These are phyloP conservation scores for Eidolon helvum DNA, from an alignment of 2,113 vertebrate species.

Conservation along the genomic window DNA sequence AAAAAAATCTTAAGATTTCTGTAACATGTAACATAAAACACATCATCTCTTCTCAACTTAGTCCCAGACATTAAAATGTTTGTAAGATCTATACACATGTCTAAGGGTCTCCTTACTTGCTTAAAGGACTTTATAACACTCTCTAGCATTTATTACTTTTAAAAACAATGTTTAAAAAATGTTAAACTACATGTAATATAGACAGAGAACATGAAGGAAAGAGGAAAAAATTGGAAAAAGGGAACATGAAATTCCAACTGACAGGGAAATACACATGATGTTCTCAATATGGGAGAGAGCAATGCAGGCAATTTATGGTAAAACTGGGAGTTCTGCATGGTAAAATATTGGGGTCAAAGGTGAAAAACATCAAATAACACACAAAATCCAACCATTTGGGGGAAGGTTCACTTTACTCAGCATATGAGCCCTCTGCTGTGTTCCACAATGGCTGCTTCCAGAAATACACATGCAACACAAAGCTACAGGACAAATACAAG, in stretches of 20 bases:
- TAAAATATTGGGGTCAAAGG: not conserved
- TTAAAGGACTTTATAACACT: not conserved
- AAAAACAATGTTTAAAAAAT: not conserved
- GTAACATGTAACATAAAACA: not conserved
- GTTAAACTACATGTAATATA: not conserved
- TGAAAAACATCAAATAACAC: not conserved
- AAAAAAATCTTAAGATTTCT: not conserved
- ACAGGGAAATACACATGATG: not conserved
- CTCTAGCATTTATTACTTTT: not conserved
- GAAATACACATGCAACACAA: not conserved
- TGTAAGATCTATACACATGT: not conserved
- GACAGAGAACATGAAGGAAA: not conserved
- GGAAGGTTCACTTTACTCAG: not conserved
- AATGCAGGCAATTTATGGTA: not conserved
- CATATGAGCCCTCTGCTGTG: too few species aligned
- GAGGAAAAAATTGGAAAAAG: not conserved
- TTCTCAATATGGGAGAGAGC: too few species aligned
- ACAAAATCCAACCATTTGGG: not conserved
- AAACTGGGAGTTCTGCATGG: not conserved
- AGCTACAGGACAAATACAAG: not conserved
- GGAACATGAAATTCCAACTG: not conserved
- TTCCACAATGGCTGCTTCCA: not conserved
- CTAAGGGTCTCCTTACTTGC: not conserved
- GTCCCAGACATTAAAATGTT: not conserved
- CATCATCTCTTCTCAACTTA: not conserved